Evolutionary conservation across 2,113 vertebrate genomes (phyloP), one percentile per base, ranked within the genome.

Genomic region (Indicator indicator): DNA sequence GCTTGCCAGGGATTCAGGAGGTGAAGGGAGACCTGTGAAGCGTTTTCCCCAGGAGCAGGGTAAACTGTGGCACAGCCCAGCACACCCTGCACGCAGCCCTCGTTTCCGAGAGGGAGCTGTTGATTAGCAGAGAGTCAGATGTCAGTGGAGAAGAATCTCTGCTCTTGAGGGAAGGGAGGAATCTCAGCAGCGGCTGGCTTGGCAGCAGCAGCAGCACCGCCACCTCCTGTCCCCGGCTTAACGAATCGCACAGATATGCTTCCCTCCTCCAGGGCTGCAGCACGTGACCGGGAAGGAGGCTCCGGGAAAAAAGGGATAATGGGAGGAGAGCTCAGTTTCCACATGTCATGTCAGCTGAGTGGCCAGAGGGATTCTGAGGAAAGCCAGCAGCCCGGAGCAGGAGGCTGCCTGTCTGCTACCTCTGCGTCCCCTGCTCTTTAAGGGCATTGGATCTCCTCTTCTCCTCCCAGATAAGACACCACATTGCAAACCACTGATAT

Each of bases 71-170:
- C 56, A 86, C 86, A 56, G 9, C 40, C 26, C 76, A 89, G 70
- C 28, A 27, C 60, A 88, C 63, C 73, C 86, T 83, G 69, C 83
- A 65, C 30, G 36, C 59, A 83, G 78, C 58, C 40, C 74, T 95
- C 7, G 69, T 81, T 88, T 78, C 88, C 62, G 90, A 55, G 36
- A 75, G 63, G 58, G 85, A 90, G n/a, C 11, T 93, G 65, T 94
- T 90, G 86, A 5, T 88, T 86, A 90, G 62, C 50, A 75, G 27
- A 26, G 46, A 46, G 58, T 77, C 65, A 71, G 48, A 91, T 81
- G 65, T 88, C 94, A 90, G 58, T 23, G 46, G 67, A 89, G 67
- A 91, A 93, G 86, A 88, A 93, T 90, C 40, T 71, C 82, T 83
- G 76, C 80, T 92, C 67, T 75, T 75, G 2, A 4, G 69, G 86